Base-by-base conservation (phyloP, 2,797 vertebrate species). In the Numenius phaeopus region DNA sequence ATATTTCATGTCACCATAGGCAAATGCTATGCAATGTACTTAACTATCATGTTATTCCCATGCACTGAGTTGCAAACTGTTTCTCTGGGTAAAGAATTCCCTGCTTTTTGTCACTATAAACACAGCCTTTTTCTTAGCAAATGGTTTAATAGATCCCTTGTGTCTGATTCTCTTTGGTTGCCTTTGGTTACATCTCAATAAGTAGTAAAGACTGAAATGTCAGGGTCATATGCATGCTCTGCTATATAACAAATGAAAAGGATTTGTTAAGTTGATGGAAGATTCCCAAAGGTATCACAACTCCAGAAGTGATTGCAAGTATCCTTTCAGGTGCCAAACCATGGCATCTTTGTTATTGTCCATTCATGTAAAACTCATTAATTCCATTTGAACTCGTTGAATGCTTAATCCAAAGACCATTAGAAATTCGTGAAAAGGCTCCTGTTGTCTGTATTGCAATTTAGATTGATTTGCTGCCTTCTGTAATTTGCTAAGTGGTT, bases 171-270 rank as follows among this genome's bases (percentile, higher is more conserved):
- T 30, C 65, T 92, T 90, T 78, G 54, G 58, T 83, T 92, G 79
- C 59, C 89, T 92, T 96, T 85, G 87, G 50, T 94, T 95, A 59
- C 50, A 21, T 92, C 61, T 89, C 67, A 54, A 3, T 67, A 87
- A 80, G 76, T 57, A 89, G 83, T 78, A 90, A 78, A 86, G 83
- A 87, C 16, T 64, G 57, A 95, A 95, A 96, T 89, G 82, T 92
- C 75, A 89, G 77, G 92, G 49, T 85, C 58, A 29, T 75, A 44
- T 59, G 61, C 58, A 47, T 37, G 57, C 50, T 80, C 59, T 92
- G 37, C 76, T 89, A 29, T 65, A 76, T 61, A 79, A 62, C 57
- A 92, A 94, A 77, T 61, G 50, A 62, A 75, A 76, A 91, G 58
- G 57, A 65, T 65, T 69, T 77, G 40, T 73, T 73, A 66, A 29